A percentile compares a stretch with the other conserved stretches of the same genome.
Evolutionary conservation across 2,113 vertebrate species (phyloP).

Genomic region (Casuarius casuarius): DNA sequence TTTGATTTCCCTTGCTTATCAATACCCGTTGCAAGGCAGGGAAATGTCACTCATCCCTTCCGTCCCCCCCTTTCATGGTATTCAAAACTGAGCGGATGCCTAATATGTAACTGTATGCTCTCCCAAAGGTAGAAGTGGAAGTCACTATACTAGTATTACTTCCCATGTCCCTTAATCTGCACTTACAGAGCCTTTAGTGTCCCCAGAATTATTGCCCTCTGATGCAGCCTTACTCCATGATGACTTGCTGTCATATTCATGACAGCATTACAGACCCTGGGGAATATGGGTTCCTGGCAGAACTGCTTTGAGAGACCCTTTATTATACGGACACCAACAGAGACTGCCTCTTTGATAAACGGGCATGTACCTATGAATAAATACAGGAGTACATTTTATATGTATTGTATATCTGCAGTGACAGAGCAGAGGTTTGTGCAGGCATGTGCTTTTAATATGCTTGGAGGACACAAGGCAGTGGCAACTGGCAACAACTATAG

Average conservation of each 20-base stretch:
- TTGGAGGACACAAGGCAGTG: conserved; percentile 2
- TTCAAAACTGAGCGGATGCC: neutral
- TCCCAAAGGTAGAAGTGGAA: neutral
- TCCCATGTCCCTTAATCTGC: neutral
- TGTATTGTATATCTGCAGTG: conserved; percentile 46
- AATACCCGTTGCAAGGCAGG: neutral
- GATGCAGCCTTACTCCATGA: conserved; percentile 29
- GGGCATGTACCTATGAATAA: conserved; percentile 63
- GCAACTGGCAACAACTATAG: neutral
- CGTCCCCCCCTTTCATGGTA: neutral
- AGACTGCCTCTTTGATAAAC: conserved; percentile 61
- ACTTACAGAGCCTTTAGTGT: neutral
- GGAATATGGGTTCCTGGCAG: conserved; percentile 27
- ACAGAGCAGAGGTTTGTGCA: conserved; percentile 35
- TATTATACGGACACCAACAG: conserved; percentile 52
- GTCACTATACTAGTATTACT: neutral
- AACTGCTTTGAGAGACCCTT: conserved; percentile 43
- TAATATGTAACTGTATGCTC: neutral
- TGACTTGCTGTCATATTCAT: conserved; percentile 34
- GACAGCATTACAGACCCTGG: neutral
- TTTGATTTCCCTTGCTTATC: neutral
- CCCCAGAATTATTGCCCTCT: conserved; percentile 26
- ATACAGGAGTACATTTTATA: conserved; percentile 58
- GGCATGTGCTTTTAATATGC: conserved; percentile 30
- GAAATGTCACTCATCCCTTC: neutral